Evolutionary conservation across 2,888 invertebrate species (phyloP).

Genomic region (Cetonia aurata): DNA sequence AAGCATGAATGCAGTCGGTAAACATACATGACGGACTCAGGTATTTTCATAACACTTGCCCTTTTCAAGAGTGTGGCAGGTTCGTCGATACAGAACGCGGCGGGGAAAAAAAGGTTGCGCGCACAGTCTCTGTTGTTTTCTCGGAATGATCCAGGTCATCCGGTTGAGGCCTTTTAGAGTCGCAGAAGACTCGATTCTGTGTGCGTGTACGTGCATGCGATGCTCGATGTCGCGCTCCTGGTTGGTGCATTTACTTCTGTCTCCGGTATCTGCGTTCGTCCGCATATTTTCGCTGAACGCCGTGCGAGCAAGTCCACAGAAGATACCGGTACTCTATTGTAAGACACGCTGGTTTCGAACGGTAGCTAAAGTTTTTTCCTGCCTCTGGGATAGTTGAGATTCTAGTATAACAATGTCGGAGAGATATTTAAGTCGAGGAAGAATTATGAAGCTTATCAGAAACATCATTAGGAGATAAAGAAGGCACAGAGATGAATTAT

Average conservation of each 20-base stretch:
- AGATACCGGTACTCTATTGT: conserved; percentile 47
- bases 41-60: conserved; percentile 54
- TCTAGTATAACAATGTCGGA: too few relatives aligned
- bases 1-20: too few relatives aligned
- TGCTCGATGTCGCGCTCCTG: too few relatives aligned
- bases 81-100: too few relatives aligned
- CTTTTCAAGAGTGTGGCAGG: conserved; percentile 47
- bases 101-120: conserved; percentile 52
- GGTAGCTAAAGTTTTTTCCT: too few relatives aligned
- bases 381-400: too few relatives aligned
- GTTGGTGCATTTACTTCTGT: too few relatives aligned
- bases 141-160: conserved; percentile 55
- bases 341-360: conserved; percentile 10
- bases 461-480: too few relatives aligned
- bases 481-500: too few relatives aligned
- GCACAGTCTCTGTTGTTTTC: conserved; percentile 55
- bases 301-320: conserved; percentile 38
- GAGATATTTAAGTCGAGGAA: too few relatives aligned
- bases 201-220: too few relatives aligned
- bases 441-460: too few relatives aligned
- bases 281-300: conserved; percentile 50
- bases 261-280: not conserved
- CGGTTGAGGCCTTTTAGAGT: conserved; percentile 56
- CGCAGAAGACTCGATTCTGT: conserved; percentile 50
- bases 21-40: conserved; percentile 41